Percentiles rank a stretch among this genome's conserved stretches.
These are phyloP conservation scores for Oncorhynchus mykiss DNA, from an alignment of 2,113 vertebrate species.

Conservation along the genomic window DNA sequence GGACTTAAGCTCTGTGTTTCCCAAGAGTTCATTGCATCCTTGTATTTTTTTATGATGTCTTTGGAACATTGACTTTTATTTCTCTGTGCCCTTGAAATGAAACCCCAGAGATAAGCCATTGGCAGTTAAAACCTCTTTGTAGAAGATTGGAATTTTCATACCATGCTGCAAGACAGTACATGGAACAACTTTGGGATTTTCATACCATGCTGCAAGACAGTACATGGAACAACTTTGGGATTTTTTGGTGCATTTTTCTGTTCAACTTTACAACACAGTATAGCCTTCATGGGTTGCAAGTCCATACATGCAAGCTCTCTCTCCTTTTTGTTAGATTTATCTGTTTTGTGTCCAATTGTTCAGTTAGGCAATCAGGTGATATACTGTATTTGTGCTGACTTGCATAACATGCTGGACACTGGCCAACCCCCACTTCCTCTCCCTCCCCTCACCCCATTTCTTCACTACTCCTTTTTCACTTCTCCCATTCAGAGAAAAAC, in stretches of 20 bases:
- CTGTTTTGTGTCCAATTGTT: background rate
- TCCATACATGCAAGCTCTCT: background rate
- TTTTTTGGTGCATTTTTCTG: too few species aligned
- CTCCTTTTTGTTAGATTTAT: background rate
- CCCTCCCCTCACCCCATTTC: constrained; percentile 7
- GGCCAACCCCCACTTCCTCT: constrained; percentile 36
- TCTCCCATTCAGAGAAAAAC: background rate
- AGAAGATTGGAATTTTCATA: background rate
- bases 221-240: too few species aligned
- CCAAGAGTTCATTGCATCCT: background rate
- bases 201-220: too few species aligned
- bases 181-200: too few species aligned
- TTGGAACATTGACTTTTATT: background rate
- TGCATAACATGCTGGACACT: background rate
- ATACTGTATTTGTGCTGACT: background rate
- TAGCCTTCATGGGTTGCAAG: background rate
- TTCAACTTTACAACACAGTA: background rate
- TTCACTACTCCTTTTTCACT: background rate
- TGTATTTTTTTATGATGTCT: background rate
- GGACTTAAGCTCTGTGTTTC: background rate
- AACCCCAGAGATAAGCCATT: background rate
- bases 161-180: too few species aligned
- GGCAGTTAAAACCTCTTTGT: background rate
- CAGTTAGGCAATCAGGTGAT: background rate
- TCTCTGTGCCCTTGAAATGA: background rate